These are phyloP conservation scores for Drosophila crucigera DNA, from an alignment of 2,888 invertebrate genomes.

Conservation along the genomic window DNA sequence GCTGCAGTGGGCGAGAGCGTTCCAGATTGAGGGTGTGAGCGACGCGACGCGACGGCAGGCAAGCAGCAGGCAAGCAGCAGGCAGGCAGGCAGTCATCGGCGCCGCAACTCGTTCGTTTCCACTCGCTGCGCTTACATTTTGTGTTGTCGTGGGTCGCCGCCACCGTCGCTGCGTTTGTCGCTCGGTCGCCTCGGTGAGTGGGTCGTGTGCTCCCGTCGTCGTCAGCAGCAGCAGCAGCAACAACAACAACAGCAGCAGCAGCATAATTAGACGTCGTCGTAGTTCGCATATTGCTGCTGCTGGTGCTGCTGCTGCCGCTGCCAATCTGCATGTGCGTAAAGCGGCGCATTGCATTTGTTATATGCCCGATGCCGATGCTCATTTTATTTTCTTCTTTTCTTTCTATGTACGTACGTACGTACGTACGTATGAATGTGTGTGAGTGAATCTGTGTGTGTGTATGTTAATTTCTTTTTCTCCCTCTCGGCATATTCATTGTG, in stretches of 20 bases:
- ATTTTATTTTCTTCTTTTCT: constrained; percentile 13
- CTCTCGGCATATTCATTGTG: constrained; percentile 5
- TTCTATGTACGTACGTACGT: constrained; percentile 16
- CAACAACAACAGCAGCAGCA: constrained; percentile 43
- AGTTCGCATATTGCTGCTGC: constrained; percentile 34
- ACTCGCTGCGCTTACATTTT: constrained; percentile 61
- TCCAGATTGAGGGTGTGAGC: constrained; percentile 35
- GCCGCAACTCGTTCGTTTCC: constrained; percentile 56
- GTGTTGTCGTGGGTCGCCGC: constrained; percentile 75
- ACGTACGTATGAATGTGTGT: not conserved
- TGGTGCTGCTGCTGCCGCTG: constrained; percentile 20
- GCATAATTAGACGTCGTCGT: constrained; percentile 67
- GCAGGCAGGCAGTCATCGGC: constrained; percentile 14
- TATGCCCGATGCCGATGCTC: constrained; percentile 19
- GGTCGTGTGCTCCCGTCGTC: constrained; percentile 52
- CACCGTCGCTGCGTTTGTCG: constrained; percentile 55
- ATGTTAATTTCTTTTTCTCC: constrained; percentile 22
- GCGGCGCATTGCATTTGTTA: constrained; percentile 49
- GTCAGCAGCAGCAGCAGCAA: constrained; percentile 8
- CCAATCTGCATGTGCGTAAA: constrained; percentile 60
- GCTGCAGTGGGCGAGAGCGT: constrained; percentile 52
- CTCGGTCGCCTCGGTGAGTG: constrained; percentile 63
- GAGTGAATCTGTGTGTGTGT: not conserved
- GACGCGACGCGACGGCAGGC: not conserved
- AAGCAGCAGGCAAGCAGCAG: constrained; percentile 9